A percentile compares a stretch with the other conserved stretches of the same genome.
phyloP scores from a whole-genome alignment of 1,140 invertebrate genomes.

The Reticulitermes speratus region DNA sequence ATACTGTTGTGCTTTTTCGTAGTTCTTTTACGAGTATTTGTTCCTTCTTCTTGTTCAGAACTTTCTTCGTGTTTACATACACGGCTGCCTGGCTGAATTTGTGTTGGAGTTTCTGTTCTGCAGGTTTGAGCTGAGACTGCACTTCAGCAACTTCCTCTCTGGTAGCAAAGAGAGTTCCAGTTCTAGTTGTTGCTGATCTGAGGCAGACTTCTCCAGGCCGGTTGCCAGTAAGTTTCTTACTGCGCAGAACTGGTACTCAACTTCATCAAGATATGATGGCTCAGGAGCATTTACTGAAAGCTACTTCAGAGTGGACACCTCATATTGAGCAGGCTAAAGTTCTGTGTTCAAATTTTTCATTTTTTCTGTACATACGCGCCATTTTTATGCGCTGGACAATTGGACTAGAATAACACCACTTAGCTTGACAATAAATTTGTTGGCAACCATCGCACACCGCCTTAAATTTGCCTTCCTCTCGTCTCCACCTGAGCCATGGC shows the following conservation, averaged over 20 bases:
- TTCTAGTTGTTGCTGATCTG: conserved; percentile 6
- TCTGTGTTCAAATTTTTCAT: conserved; percentile 33
- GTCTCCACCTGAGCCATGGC: too few relatives aligned
- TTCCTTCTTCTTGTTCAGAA: conserved; percentile 52
- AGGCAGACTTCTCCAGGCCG: background rate
- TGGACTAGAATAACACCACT: conserved; percentile 21
- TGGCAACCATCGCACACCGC: too few relatives aligned
- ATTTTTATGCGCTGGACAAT: background rate
- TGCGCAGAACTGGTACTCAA: background rate
- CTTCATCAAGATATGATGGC: background rate
- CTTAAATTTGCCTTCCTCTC: too few relatives aligned
- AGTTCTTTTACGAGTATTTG: conserved; percentile 46
- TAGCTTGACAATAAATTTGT: too few relatives aligned
- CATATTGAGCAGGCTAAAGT: conserved; percentile 39
- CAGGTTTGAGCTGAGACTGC: conserved; percentile 49
- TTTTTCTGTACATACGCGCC: conserved; percentile 17
- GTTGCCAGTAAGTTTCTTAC: background rate
- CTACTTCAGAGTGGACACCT: conserved; percentile 42
- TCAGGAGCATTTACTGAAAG: conserved; percentile 7
- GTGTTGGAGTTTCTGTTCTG: conserved; percentile 56
- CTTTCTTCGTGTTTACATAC: conserved; percentile 61
- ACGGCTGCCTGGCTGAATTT: conserved; percentile 60
- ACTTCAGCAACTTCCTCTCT: conserved; percentile 42
- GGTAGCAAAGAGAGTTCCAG: conserved; percentile 33
- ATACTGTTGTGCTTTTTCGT: conserved; percentile 48